phyloP scores from a whole-genome alignment of 2,797 vertebrate genomes.

The Mormyrus proboscirostris region DNA sequence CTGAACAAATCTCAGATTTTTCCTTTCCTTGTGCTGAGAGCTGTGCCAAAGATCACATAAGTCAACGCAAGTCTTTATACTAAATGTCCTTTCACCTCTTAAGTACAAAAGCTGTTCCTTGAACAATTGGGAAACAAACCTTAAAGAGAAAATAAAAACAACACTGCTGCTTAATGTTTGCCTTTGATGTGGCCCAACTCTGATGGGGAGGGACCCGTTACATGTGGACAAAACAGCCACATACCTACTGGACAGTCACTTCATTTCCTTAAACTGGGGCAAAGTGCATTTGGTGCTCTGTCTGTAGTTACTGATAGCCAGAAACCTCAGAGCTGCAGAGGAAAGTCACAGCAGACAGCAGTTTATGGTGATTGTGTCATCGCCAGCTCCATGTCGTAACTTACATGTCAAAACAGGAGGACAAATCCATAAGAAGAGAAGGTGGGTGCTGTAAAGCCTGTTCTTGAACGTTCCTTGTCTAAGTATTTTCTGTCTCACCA shows the following conservation, averaged over 20 bases:
- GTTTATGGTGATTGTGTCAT: not conserved
- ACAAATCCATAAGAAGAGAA: not conserved
- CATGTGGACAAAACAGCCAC: not conserved
- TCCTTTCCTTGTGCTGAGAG: not conserved
- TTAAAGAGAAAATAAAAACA: not conserved
- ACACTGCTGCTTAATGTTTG: not conserved
- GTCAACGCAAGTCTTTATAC: not conserved
- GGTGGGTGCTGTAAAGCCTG: not conserved
- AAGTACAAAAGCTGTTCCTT: not conserved
- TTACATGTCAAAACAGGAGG: not conserved
- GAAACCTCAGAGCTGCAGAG: not conserved
- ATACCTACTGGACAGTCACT: not conserved
- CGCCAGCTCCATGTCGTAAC: not conserved
- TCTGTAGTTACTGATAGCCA: not conserved
- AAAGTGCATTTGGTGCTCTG: not conserved
- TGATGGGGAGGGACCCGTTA: not conserved
- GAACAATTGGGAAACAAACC: not conserved
- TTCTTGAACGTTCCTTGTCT: not conserved
- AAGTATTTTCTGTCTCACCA: not conserved
- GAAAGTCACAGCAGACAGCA: not conserved
- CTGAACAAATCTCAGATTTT: not conserved
- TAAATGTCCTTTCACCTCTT: not conserved
- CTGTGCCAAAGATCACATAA: not conserved
- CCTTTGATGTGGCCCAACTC: not conserved
- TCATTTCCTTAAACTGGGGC: not conserved